These are phyloP conservation scores for Lordiphosa fenestrarum DNA, from an alignment of 2,888 invertebrate species.

Conservation along the genomic window DNA sequence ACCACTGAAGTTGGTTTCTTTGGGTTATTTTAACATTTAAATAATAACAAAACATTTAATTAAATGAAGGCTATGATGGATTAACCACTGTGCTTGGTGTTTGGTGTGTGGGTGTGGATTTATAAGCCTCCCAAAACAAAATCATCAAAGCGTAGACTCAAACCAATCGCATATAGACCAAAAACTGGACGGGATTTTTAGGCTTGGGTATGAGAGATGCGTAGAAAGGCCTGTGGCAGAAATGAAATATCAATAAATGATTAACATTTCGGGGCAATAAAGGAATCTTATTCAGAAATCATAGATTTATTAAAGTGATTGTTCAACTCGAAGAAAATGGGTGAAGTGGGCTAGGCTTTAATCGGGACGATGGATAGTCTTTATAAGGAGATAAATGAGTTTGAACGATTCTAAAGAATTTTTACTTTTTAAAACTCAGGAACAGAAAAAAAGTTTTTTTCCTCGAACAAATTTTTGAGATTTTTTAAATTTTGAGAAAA, in stretches of 20 bases:
- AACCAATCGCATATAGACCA: conserved; percentile 27
- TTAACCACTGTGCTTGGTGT: conserved; percentile 32
- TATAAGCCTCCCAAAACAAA: conserved; percentile 63
- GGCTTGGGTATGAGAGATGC: conserved; percentile 54
- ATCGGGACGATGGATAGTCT: neutral
- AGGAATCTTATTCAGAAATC: conserved; percentile 35
- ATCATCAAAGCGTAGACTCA: conserved; percentile 64
- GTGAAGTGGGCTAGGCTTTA: conserved; percentile 20
- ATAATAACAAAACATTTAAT: neutral
- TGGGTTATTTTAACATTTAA: neutral
- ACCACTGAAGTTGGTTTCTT: neutral
- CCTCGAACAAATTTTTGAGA: no score
- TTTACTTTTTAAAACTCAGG: no score
- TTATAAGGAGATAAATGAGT: no score
- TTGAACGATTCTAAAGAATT: no score
- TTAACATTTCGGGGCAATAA: conserved; percentile 40
- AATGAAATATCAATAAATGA: conserved; percentile 61
- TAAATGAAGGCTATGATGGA: neutral
- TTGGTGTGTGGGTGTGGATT: conserved; percentile 36
- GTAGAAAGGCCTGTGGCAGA: conserved; percentile 60
- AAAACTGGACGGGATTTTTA: conserved; percentile 20
- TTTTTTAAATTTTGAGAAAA: no score
- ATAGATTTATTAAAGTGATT: conserved; percentile 31
- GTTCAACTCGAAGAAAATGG: neutral
- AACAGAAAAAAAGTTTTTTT: no score